These are phyloP conservation scores for Apamea anceps DNA, from an alignment of 2,888 invertebrate genomes.

Conservation along the genomic window DNA sequence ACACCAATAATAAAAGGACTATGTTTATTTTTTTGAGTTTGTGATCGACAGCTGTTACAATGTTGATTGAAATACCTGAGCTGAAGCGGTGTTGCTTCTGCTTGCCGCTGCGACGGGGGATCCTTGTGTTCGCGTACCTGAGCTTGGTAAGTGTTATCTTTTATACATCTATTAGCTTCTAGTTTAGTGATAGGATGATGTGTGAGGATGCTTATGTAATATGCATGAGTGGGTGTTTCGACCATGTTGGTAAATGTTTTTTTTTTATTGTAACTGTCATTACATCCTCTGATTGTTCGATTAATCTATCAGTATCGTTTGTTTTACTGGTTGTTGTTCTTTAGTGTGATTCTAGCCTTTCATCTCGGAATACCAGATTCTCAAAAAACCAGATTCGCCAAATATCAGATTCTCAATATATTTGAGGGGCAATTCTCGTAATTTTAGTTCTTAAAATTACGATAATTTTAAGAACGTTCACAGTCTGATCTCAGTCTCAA, in stretches of 20 bases:
- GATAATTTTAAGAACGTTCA: no score
- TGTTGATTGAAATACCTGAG: constrained; percentile 61
- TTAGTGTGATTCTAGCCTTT: background rate
- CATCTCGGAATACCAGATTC: no score
- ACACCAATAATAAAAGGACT: constrained; percentile 10
- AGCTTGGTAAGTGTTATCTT: constrained; percentile 55
- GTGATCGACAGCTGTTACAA: constrained; percentile 19
- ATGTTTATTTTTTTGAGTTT: constrained; percentile 27
- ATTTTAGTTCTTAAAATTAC: no score
- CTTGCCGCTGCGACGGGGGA: constrained; percentile 57
- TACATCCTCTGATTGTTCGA: background rate
- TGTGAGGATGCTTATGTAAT: background rate
- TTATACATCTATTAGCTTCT: background rate
- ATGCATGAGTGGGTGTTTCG: background rate
- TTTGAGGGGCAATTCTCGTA: no score
- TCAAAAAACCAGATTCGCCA: no score
- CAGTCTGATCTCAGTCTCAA: no score
- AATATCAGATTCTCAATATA: no score
- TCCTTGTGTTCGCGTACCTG: constrained; percentile 57
- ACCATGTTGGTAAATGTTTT: background rate
- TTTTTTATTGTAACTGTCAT: background rate
- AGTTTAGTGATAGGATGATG: background rate
- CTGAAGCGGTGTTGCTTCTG: constrained; percentile 62
- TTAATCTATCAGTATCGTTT: background rate
- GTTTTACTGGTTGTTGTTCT: background rate